A percentile compares a stretch with the other conserved stretches of the same genome.
Conservation (phyloP, 2,113 vertebrate genomes). For the Mirounga angustirostris region DNA sequence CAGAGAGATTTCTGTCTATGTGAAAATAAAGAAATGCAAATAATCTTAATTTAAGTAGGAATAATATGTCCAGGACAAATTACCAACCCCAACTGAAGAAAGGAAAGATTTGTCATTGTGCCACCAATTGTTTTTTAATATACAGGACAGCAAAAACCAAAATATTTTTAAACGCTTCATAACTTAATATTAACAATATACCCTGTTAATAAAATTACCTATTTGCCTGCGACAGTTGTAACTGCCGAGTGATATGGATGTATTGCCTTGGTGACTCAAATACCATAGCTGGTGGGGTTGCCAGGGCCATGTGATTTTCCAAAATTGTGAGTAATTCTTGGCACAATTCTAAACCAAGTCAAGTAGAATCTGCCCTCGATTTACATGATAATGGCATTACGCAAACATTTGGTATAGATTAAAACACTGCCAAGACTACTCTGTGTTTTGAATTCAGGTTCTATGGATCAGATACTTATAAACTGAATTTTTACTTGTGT, state of each 20-base stretch:
- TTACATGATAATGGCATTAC: background rate
- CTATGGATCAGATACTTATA: background rate
- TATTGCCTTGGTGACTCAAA: background rate
- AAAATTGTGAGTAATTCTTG: conserved; percentile 19
- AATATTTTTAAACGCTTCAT: background rate
- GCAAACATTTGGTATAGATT: background rate
- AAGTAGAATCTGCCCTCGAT: background rate
- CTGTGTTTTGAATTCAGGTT: background rate
- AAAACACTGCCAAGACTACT: background rate
- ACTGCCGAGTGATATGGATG: background rate
- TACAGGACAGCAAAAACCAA: background rate
- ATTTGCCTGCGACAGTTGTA: background rate
- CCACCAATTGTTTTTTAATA: background rate
- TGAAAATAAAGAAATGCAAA: background rate
- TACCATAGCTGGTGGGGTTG: background rate
- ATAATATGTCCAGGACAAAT: conserved; percentile 6
- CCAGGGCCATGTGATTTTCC: background rate
- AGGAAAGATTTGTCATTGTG: background rate
- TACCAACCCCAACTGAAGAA: background rate
- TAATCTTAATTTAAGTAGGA: background rate
- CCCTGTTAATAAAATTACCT: background rate
- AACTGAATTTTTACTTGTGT: background rate
- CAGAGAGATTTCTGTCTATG: background rate
- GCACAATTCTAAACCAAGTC: background rate
- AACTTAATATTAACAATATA: background rate